Conservation (phyloP, 1,140 invertebrate species). For the Caenorhabditis brenneri region DNA sequence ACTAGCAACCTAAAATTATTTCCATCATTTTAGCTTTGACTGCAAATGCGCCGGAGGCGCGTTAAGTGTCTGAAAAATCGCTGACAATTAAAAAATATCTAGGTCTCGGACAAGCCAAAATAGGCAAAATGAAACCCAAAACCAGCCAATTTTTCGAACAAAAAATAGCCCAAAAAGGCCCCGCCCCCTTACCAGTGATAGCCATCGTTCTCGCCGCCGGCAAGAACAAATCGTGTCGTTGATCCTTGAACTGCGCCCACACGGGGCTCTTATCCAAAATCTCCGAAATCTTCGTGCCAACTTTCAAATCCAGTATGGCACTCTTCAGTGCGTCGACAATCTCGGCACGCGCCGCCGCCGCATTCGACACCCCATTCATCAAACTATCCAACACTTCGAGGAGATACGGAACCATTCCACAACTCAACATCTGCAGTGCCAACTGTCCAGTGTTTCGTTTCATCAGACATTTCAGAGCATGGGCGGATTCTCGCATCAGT, state of each 20-base stretch:
- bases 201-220: conserved; percentile 72
- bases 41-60: too few species aligned
- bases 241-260: conserved; percentile 95
- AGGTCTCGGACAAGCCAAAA: too few species aligned
- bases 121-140: too few species aligned
- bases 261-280: conserved; percentile 84
- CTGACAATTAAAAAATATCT: too few species aligned
- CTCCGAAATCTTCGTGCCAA: conserved; percentile 82
- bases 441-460: conserved; percentile 53
- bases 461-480: conserved; percentile 67
- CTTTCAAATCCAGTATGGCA: conserved; percentile 82
- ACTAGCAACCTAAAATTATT: too few species aligned
- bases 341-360: conserved; percentile 83
- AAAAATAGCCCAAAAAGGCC: too few species aligned
- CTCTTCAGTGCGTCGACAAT: conserved; percentile 93
- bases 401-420: conserved; percentile 83
- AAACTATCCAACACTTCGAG: conserved; percentile 75
- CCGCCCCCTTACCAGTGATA: conserved; percentile 68
- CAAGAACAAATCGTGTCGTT: conserved; percentile 96
- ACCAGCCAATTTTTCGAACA: too few species aligned
- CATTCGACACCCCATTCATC: conserved; percentile 74
- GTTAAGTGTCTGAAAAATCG: too few species aligned
- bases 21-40: too few species aligned
- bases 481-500: conserved; percentile 64
- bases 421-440: conserved; percentile 79